Evolutionary conservation across 2,113 vertebrate species (phyloP), one percentile per base, ranked within the genome.

Genomic region (Megalops atlanticus): DNA sequence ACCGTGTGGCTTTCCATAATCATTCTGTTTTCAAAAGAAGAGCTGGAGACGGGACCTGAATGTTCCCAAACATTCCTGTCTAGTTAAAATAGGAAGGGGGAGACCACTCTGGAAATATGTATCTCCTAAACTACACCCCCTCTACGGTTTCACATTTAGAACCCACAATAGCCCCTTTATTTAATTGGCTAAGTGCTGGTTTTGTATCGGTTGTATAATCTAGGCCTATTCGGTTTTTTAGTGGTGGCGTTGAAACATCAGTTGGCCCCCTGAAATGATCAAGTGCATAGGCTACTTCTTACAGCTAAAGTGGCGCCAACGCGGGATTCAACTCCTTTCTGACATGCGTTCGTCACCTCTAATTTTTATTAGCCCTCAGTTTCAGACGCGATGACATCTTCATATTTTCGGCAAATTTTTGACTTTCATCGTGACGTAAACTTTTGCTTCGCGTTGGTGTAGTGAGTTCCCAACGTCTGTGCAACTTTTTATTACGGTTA

Each of bases 91-190:
- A 41, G 71, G 77, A 58, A 74, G 64, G 78, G 52, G 64, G 41
- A 47, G 43, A 31, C 21, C 15, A 52, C 39, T 84, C 76, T 70
- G 54, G 72, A 80, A 84, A 78, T 40, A 77, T 38, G 71, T 58
- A 43, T 86, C 80, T 82, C 83, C 85, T 88, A 88, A 86, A 89
- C 81, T 87, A 85, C 77, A 80, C 15, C 79, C 78, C 49, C 7
- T 47, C 5, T 43, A 76, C 33, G 85, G 86, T 85, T 91, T 90
- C 58, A 83, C 74, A 74, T 73, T 72, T 73, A 82, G 87, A 89
- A 68, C 75, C 84, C 43, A 16, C 85, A 89, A 86, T 80, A 76
- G 24, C 76, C 72, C 45, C 16, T 21, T 11, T 77, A 52, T 77
- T 77, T 36, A 39, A 40, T 58, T 21, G 24, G 52, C 18, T 15